A percentile compares a stretch with the other conserved stretches of the same genome.
Evolutionary conservation across 1,140 invertebrate species (phyloP).

Genomic region (Drosophila sp.): DNA sequence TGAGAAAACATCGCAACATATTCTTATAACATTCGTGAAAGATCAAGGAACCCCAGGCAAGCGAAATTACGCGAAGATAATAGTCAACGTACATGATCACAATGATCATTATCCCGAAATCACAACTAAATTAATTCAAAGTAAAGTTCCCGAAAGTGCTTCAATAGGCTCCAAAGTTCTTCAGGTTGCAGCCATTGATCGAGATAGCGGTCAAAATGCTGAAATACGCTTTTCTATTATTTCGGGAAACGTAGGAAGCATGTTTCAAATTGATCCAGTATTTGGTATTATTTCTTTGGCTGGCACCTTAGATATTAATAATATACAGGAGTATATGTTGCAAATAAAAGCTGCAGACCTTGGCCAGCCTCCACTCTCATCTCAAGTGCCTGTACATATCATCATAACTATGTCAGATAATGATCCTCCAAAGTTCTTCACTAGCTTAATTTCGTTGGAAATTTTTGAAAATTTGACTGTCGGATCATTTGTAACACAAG

Average conservation of each 20-base stretch:
- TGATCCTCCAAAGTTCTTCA: constrained; percentile 91
- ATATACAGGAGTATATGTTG: constrained; percentile 92
- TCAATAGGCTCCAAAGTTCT: constrained; percentile 90
- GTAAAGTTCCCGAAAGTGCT: constrained; percentile 91
- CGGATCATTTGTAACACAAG: constrained; percentile 91
- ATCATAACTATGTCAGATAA: constrained; percentile 95
- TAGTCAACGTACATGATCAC: constrained; percentile 93
- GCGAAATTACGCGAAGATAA: constrained; percentile 92
- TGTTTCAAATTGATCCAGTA: constrained; percentile 91
- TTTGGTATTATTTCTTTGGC: constrained; percentile 91
- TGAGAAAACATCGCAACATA: constrained; percentile 92
- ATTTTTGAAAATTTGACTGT: constrained; percentile 93
- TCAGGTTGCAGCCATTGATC: constrained; percentile 91
- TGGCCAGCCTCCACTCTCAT: constrained; percentile 90
- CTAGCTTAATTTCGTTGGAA: constrained; percentile 89
- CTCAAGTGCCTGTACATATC: constrained; percentile 93
- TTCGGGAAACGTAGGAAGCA: constrained; percentile 93
- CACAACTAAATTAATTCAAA: constrained; percentile 89
- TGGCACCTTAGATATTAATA: constrained; percentile 89
- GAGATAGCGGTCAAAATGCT: constrained; percentile 93
- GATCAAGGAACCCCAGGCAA: constrained; percentile 95
- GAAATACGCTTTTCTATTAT: constrained; percentile 92
- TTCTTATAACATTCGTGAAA: constrained; percentile 94
- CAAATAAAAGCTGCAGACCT: constrained; percentile 92
- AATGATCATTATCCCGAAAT: constrained; percentile 96